phyloP scores from a whole-genome alignment of 2,888 invertebrate genomes.

The Protonemura montana region DNA sequence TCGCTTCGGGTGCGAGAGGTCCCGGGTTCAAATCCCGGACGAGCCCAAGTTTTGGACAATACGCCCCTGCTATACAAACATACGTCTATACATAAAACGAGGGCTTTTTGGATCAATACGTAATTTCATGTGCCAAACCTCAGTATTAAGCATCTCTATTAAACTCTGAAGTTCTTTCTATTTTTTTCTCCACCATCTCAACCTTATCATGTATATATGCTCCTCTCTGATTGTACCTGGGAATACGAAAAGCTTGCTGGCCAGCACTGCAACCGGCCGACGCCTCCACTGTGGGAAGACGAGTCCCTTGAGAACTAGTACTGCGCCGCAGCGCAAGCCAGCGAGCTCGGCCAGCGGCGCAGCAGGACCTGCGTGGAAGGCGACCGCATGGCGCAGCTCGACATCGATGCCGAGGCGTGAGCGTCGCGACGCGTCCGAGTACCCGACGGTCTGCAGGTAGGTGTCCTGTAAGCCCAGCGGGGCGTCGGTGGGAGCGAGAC shows the following conservation, averaged over 20 bases:
- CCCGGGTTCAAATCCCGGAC: not conserved
- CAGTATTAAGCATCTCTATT: no score
- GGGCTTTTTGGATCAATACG: no score
- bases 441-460: conserved; percentile 67
- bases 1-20: no score
- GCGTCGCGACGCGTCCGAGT: conserved; percentile 66
- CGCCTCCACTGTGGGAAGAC: conserved; percentile 75
- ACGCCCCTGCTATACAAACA: no score
- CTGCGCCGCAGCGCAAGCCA: conserved; percentile 60
- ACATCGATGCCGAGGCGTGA: conserved; percentile 71
- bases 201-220: no score
- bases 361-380: conserved; percentile 70
- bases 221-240: no score
- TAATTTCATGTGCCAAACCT: no score
- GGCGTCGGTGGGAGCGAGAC: conserved; percentile 65
- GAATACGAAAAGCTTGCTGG: conserved; percentile 68
- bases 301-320: conserved; percentile 69
- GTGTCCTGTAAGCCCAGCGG: conserved; percentile 70
- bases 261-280: conserved; percentile 67
- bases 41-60: not conserved
- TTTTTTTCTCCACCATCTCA: no score
- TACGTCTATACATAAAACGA: no score
- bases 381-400: conserved; percentile 67
- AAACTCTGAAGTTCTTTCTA: no score
- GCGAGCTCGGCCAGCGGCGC: conserved; percentile 63